Evolutionary conservation across 2,113 vertebrate genomes (phyloP).

Genomic region (Pimephales promelas): DNA sequence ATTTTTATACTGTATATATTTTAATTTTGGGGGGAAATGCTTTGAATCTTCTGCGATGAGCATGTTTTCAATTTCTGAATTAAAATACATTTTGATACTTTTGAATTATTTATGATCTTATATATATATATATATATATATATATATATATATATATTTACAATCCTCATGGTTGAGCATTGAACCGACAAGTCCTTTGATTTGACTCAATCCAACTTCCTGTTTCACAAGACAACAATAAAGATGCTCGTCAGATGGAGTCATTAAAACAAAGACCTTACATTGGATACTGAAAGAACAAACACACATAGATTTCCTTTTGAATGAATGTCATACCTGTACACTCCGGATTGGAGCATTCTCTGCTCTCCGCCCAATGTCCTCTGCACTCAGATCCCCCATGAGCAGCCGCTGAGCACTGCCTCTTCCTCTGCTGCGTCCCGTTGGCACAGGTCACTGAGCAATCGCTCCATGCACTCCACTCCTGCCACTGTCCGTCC

Average conservation of each 20-base stretch:
- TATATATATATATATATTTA: too few relatives aligned
- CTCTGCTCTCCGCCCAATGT: conserved; percentile 96
- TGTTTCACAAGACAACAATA: background rate
- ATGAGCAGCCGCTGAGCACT: conserved; percentile 93
- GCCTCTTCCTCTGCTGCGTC: conserved; percentile 94
- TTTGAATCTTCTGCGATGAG: too few relatives aligned
- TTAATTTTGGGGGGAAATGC: too few relatives aligned
- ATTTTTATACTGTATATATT: too few relatives aligned
- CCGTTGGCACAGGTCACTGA: conserved; percentile 98
- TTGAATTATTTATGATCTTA: too few relatives aligned
- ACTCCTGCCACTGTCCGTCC: conserved; percentile 98
- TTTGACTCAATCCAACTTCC: too few relatives aligned
- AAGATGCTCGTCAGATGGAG: background rate
- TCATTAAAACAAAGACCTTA: background rate
- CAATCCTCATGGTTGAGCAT: too few relatives aligned
- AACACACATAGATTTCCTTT: background rate
- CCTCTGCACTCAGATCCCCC: conserved; percentile 96
- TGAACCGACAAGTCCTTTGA: too few relatives aligned
- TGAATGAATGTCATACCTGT: conserved; percentile 81
- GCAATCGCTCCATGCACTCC: conserved; percentile 97
- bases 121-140: too few relatives aligned
- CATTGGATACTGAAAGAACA: background rate
- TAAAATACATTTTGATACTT: too few relatives aligned
- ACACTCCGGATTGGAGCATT: conserved; percentile 94
- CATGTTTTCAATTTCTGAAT: too few relatives aligned